Evolutionary conservation across 2,113 vertebrate genomes (phyloP).

Genomic region (Alectura lathami): DNA sequence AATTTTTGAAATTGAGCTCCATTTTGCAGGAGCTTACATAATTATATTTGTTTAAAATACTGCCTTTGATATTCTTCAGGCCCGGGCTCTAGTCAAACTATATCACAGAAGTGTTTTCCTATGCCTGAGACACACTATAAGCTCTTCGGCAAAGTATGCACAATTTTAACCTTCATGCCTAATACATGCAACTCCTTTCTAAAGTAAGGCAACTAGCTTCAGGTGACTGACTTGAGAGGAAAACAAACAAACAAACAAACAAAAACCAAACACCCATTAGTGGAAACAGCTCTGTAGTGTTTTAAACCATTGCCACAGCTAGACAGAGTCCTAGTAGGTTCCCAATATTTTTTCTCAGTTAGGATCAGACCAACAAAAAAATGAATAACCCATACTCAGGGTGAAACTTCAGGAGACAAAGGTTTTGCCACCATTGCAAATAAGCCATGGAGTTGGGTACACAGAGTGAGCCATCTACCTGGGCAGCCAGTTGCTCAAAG

Average conservation of each 20-base stretch:
- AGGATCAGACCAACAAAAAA: neutral
- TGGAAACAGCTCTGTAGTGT: neutral
- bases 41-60: neutral
- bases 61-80: neutral
- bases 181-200: neutral
- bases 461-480: neutral
- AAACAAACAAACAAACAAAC: no score
- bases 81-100: neutral
- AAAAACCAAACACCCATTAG: no score
- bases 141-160: neutral
- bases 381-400: neutral
- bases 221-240: neutral
- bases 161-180: neutral
- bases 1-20: neutral
- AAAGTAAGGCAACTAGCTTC: neutral
- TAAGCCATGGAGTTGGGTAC: neutral
- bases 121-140: no score
- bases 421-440: neutral
- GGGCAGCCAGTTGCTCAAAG: neutral
- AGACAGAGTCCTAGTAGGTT: neutral
- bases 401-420: neutral
- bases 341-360: neutral
- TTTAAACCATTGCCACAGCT: neutral
- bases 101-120: neutral
- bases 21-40: neutral